Evolutionary conservation across 2,797 vertebrate species (phyloP), one percentile per base, ranked within the genome.

Genomic region (Hemitrygon akajei): DNA sequence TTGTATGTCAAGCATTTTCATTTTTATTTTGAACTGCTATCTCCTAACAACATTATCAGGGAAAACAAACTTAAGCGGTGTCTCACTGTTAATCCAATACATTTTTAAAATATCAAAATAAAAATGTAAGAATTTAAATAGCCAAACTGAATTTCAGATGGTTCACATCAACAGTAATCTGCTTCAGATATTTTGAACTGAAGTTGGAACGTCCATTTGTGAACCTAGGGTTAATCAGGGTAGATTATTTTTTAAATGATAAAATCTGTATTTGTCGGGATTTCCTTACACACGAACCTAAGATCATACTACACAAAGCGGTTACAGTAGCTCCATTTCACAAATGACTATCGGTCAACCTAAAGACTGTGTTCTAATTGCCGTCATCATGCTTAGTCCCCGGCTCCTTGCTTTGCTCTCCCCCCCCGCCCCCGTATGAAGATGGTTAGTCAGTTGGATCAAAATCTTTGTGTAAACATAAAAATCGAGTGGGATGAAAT

Each of bases 1-100:
- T 56, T 22, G 86, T 37, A 37, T 93, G 91, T 76, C 73, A 76
- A 93, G 91, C 69, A 93, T 73, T 76, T 93, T 75, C 69, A 76
- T 93, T 93, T 76, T 76, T 93, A 58, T 58, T 89, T 37, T 89
- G 60, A 69, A 89, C 71, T 75, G 37, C 30, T 76, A 56, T 40
- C 69, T 92, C n/a, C 37, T 16, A 76, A 76, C 20, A 92, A 73
- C 6, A 30, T n/a, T n/a, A 40, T 76, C 66, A 58, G 91, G 20
- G 14, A 30, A 93, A 47, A 47, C 47, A 93, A 56, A n/a, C 71
- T 71, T 71, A 40, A 91, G 22, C 22, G n/a, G 7, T 27, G 25
- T 47, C 56, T 27, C 75, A 56, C 69, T 37, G n/a, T 89, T 66
- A 89, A 89, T 20, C 60, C 18, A 89, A 89, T 9, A 20, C 2